Evolutionary conservation across 2,888 invertebrate species (phyloP).

Genomic region (Callimorpha dominula): DNA sequence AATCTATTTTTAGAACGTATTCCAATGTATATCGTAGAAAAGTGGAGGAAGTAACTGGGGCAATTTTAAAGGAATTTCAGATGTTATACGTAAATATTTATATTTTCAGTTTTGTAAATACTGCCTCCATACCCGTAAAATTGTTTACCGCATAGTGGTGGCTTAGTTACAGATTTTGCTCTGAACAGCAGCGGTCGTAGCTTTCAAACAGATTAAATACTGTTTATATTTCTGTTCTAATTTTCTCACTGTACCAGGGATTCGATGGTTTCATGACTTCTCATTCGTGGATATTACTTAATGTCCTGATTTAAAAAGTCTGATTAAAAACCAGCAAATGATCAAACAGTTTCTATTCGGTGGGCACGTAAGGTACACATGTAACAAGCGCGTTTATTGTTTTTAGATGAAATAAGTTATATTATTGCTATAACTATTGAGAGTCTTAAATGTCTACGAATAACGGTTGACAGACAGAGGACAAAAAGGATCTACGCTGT

Average conservation of each 20-base stretch:
- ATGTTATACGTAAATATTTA: neutral
- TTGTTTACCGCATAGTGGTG: neutral
- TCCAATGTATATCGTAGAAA: conserved; percentile 19
- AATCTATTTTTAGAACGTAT: conserved; percentile 54
- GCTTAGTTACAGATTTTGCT: neutral
- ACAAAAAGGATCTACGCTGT: neutral
- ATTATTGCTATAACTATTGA: no score
- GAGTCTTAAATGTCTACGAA: no score
- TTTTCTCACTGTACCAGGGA: neutral
- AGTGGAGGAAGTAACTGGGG: neutral
- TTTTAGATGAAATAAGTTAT: no score
- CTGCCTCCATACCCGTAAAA: neutral
- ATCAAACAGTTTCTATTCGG: no score
- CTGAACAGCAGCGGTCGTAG: neutral
- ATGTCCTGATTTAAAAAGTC: no score
- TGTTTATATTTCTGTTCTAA: neutral
- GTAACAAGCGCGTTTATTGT: no score
- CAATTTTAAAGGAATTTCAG: neutral
- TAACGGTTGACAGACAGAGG: no score
- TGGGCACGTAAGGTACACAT: no score
- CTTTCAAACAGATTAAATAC: neutral
- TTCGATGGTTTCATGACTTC: neutral
- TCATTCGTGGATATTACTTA: no score
- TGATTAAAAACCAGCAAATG: no score
- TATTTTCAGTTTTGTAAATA: neutral